phyloP scores from a whole-genome alignment of 1,140 invertebrate species.

The Drosophila suzukii region DNA sequence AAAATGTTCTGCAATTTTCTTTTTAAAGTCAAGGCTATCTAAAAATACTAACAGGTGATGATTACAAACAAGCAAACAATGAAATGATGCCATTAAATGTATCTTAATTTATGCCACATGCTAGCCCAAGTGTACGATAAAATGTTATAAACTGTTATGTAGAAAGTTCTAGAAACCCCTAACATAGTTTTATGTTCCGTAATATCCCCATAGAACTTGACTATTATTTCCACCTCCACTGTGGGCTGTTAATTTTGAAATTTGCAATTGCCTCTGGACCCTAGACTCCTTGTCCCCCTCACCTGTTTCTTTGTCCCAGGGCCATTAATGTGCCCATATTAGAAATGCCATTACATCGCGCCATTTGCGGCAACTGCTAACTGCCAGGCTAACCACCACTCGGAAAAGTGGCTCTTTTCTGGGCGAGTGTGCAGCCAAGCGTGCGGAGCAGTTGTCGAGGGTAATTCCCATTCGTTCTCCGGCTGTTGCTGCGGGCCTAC shows the following conservation, averaged over 20 bases:
- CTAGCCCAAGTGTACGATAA: not conserved
- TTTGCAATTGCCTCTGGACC: slow-evolving; percentile 39
- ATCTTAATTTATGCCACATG: not conserved
- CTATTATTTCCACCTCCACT: slow-evolving; percentile 11
- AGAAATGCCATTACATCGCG: slow-evolving; percentile 80
- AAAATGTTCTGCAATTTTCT: not conserved
- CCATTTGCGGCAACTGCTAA: slow-evolving; percentile 79
- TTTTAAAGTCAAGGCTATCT: not conserved
- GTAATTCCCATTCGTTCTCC: slow-evolving; percentile 42
- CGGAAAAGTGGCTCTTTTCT: slow-evolving; percentile 15
- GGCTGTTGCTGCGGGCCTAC: slow-evolving; percentile 32
- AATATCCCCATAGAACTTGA: not conserved
- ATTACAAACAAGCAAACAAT: not conserved
- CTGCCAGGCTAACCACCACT: slow-evolving; percentile 43
- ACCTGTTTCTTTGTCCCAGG: slow-evolving; percentile 37
- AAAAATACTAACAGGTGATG: not conserved
- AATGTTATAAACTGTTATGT: not conserved
- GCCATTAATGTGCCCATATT: slow-evolving; percentile 77
- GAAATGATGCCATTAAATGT: not conserved
- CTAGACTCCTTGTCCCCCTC: slow-evolving; percentile 19
- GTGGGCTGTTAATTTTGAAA: slow-evolving; percentile 72
- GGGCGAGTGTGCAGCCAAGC: slow-evolving; percentile 63
- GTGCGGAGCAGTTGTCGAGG: slow-evolving; percentile 47
- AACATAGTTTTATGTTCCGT: not conserved
- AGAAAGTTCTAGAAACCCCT: not conserved